Base-by-base conservation (phyloP, 2,113 vertebrate species). In the Cochlearius cochlearius region DNA sequence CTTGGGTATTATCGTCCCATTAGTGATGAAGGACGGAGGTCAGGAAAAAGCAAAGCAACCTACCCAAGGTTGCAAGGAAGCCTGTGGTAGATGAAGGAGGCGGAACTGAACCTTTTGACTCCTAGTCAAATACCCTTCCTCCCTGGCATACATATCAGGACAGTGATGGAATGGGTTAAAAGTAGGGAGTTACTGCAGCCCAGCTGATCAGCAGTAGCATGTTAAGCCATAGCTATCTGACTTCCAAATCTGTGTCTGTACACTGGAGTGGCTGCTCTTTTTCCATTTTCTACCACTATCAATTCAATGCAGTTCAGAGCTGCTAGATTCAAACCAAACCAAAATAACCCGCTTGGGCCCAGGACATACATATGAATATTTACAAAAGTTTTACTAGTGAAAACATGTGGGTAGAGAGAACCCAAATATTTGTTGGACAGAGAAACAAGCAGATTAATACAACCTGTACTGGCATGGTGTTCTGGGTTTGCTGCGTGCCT, bases 401-500 rank as follows among this genome's bases (percentile, higher is more conserved):
- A 88, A 92, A 79, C 5, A 4, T 58, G 53, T 21, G 52, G 27
- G 74, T 63, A 69, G 55, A 90, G 34, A 71, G 67, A 92, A 56
- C 66, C 80, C 92, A 92, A 95, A 75, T 85, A 92, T 91, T 95
- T 96, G 60, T 41, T 15, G 15, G 53, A 62, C 45, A 64, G 36
- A 74, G 84, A 85, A 89, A 89, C 66, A 84, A 59, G 66, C 38
- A 76, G 87, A 91, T 94, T 91, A 95, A 79, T 41, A 60, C 71
- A 91, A 73, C 81, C 91, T 83, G 50, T 58, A 73, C 71, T 69
- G 84, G 91, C 84, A 58, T 7, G 30, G 50, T 66, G 63, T 38
- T 88, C 59, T 63, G 62, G 55, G 50, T 87, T 88, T 91, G 55
- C 50, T 62, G 45, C 88, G 91, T 90, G 27, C 53, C 50, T 93